Conservation (phyloP, 2,113 vertebrate genomes). For the Lethenteron reissneri region DNA sequence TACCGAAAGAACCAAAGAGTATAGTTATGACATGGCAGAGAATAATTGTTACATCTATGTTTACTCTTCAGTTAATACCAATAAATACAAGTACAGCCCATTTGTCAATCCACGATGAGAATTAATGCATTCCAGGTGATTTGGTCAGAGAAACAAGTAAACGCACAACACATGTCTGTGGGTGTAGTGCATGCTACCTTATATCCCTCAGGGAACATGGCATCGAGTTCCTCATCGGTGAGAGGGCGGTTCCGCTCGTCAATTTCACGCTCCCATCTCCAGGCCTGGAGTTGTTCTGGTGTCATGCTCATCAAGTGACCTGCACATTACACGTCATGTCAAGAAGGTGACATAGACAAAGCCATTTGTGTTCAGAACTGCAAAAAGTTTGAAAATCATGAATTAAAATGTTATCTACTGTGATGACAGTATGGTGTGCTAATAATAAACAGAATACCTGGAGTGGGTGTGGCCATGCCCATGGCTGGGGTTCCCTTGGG, state of each 20-base stretch:
- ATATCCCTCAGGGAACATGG: slow-evolving; percentile 97
- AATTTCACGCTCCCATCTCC: slow-evolving; percentile 94
- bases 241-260: slow-evolving; percentile 89
- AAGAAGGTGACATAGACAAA: neutral
- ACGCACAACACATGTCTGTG: no score
- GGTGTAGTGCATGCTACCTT: slow-evolving; percentile 30
- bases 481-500: slow-evolving; percentile 91
- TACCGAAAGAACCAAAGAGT: no score
- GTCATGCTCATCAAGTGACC: slow-evolving; percentile 99
- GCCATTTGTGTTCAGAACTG: neutral
- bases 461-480: slow-evolving; percentile 94
- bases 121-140: no score
- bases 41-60: no score
- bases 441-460: slow-evolving; percentile 27
- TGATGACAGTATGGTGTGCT: no score
- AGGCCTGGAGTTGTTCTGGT: slow-evolving; percentile 89
- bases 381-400: neutral
- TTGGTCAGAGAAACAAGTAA: no score
- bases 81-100: no score
- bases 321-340: slow-evolving; percentile 15
- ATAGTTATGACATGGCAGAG: no score
- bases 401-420: neutral
- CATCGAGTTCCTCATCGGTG: slow-evolving; percentile 86
- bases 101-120: no score
- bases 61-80: no score